Evolutionary conservation across 2,113 vertebrate genomes (phyloP), one percentile per base, ranked within the genome.

Genomic region (Erythrocebus patas): DNA sequence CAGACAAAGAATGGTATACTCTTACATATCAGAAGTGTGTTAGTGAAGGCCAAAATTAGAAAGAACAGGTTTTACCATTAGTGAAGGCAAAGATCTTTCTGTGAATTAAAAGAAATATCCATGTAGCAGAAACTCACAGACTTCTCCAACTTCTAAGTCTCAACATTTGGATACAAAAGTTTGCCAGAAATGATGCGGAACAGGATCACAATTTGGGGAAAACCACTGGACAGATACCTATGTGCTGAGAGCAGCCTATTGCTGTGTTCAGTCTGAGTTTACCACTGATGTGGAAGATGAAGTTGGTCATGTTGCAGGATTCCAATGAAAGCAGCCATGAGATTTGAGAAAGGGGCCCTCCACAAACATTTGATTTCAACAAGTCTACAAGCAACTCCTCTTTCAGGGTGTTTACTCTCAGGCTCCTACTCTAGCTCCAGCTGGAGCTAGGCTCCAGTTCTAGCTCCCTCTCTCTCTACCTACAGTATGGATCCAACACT

Each of bases 141-240:
- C 25, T 45, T 76, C 20, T 9, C n/a, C 40, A 79, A 45, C 7
- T 30, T 89, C 7, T 38, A 18, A 40, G 10, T 38, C n/a, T 70
- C 43, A 38, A 25, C 17, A 25, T 83, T 76, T 70, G 35, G 6
- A 6, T 25, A 14, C 7, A 43, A 68, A 27, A 4, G 3, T 4
- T 83, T 43, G 6, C 2, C n/a, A 64, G 13, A 45, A 5, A 73
- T 48, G 50, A 50, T 11, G 2, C 9, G 2, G 5, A 72, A 8
- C 25, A 23, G 6, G 9, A 8, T 23, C 0, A 1, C 14, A 38
- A 38, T 9, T 0, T 10, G 32, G 18, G 17, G 1, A 79, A 23
- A 50, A 11, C 38, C 45, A 30, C 0, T 55, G 30, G 8, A 43
- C 17, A 55, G 5, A 30, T 35, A 22, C 48, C 13, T 17, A 4